These are phyloP conservation scores for Phalanger gymnotis DNA, from an alignment of 2,797 vertebrate genomes.

Conservation along the genomic window DNA sequence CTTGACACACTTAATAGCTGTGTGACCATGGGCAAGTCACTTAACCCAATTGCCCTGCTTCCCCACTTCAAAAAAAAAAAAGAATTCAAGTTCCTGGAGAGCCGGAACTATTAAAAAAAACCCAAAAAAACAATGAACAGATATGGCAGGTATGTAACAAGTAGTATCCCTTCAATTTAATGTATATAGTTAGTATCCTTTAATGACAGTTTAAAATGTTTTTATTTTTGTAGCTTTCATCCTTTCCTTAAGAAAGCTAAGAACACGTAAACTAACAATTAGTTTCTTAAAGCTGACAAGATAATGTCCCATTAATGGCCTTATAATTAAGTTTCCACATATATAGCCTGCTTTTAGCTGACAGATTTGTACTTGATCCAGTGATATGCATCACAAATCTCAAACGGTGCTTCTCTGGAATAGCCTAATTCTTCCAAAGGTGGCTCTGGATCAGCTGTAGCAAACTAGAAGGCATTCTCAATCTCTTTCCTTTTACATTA, in stretches of 20 bases:
- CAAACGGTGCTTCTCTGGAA: constrained; percentile 86
- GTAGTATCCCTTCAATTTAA: neutral
- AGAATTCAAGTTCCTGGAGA: no score
- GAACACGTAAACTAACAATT: neutral
- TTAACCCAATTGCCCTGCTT: no score
- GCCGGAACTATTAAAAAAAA: no score
- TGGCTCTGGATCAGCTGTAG: constrained; percentile 94
- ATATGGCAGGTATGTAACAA: neutral
- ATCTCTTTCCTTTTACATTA: constrained; percentile 93
- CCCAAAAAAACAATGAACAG: no score
- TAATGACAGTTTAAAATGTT: neutral
- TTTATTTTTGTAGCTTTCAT: neutral
- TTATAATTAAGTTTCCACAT: neutral
- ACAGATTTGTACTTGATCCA: constrained; percentile 92
- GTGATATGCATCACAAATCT: constrained; percentile 93
- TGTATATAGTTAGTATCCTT: neutral
- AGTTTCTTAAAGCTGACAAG: neutral
- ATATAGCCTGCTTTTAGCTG: constrained; percentile 81
- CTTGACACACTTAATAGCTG: no score
- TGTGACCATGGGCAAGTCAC: no score
- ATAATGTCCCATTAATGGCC: neutral
- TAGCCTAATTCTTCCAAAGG: constrained; percentile 91
- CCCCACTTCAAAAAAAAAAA: no score
- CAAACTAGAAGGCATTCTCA: constrained; percentile 93
- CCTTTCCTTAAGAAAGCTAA: neutral